Evolutionary conservation across 37 sponge, comb jelly and placozoan genomes (phyloP).

Genomic region (Lycopodina hypogea): DNA sequence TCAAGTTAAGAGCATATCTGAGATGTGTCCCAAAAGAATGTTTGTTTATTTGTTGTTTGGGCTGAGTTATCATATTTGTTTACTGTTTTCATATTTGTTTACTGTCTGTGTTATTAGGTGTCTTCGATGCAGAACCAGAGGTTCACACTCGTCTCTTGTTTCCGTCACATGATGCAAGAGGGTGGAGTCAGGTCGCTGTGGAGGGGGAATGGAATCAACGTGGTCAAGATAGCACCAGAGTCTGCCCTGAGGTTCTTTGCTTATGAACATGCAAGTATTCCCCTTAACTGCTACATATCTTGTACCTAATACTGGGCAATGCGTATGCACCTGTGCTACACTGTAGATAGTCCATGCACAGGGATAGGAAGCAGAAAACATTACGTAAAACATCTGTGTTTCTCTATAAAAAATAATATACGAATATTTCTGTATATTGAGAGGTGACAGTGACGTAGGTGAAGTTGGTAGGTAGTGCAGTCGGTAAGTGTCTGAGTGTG

Average conservation of each 20-base stretch:
- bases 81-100: not conserved
- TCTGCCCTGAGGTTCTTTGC: conserved; percentile 93
- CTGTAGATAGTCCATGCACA: not conserved
- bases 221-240: conserved; percentile 96
- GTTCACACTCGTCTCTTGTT: conserved; percentile 67
- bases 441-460: too few relatives aligned
- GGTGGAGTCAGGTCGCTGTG: conserved; percentile 92
- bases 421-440: too few relatives aligned
- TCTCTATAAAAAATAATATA: too few relatives aligned
- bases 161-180: conserved; percentile 81
- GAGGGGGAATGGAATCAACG: conserved; percentile 98
- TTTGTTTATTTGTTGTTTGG: too few relatives aligned
- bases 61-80: too few relatives aligned
- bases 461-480: too few relatives aligned
- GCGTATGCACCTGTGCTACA: not conserved
- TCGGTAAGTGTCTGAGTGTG: too few relatives aligned
- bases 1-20: too few relatives aligned
- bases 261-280: conserved; percentile 72
- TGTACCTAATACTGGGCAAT: not conserved
- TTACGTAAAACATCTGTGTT: too few relatives aligned
- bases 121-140: conserved; percentile 61
- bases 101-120: conserved; percentile 14
- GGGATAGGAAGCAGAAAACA: too few relatives aligned
- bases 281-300: not conserved
- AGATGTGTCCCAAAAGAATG: too few relatives aligned